Percentiles rank a stretch among this genome's conserved stretches.
Evolutionary conservation across 2,888 invertebrate genomes (phyloP).

Genomic region (Trachelus stipa): DNA sequence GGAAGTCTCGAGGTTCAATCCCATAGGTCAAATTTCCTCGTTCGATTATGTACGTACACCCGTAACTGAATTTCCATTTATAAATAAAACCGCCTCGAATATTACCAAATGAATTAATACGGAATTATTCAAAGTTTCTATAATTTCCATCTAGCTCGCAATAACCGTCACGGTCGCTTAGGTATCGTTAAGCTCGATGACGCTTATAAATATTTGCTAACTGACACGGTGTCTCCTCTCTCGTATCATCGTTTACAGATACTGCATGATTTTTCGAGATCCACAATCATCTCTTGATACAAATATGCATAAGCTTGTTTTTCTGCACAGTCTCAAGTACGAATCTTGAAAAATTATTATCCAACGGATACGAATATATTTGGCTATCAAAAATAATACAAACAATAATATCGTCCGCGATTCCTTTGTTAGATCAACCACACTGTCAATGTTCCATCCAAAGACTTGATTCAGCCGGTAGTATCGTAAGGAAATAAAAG

Average conservation of each 20-base stretch:
- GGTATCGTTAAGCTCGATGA: not conserved
- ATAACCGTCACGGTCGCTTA: not conserved
- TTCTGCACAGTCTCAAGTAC: not conserved
- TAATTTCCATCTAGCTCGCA: not conserved
- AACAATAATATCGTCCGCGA: not conserved
- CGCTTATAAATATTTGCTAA: not conserved
- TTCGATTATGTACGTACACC: slow-evolving; percentile 28
- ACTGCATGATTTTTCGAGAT: not conserved
- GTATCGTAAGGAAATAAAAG: not conserved
- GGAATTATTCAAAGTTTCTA: not conserved
- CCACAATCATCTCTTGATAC: not conserved
- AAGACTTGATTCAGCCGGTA: not conserved
- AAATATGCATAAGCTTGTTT: not conserved
- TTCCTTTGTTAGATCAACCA: not conserved
- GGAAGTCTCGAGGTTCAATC: slow-evolving; percentile 21
- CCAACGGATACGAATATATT: not conserved
- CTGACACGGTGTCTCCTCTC: not conserved
- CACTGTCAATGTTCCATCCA: not conserved
- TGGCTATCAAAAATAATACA: not conserved
- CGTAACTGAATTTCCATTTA: slow-evolving; percentile 31
- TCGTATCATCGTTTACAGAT: not conserved
- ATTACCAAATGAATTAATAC: not conserved
- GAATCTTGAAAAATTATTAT: not conserved
- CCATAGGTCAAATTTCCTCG: slow-evolving; percentile 50
- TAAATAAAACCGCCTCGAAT: slow-evolving; percentile 19